A percentile compares a stretch with the other conserved stretches of the same genome.
These are phyloP conservation scores for Intellagama lesueurii DNA, from an alignment of 2,797 vertebrate genomes.

Conservation along the genomic window DNA sequence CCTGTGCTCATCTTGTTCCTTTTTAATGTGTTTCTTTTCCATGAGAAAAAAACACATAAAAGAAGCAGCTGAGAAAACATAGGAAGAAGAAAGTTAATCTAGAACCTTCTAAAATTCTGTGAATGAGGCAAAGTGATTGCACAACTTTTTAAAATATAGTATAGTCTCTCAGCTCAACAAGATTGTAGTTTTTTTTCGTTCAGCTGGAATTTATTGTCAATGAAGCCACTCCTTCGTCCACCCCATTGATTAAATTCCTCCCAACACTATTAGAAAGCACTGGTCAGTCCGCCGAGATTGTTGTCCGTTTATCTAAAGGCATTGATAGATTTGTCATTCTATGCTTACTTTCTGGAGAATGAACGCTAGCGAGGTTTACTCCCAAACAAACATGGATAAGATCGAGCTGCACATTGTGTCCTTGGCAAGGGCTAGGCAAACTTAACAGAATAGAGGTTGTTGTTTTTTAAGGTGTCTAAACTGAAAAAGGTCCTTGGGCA, in stretches of 20 bases:
- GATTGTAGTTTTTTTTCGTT: neutral
- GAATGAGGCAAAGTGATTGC: neutral
- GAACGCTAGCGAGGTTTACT: neutral
- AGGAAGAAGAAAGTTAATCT: too few relatives aligned
- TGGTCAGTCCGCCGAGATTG: neutral
- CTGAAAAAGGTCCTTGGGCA: neutral
- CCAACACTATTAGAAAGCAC: neutral
- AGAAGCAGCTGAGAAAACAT: too few relatives aligned
- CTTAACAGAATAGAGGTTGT: slow-evolving; percentile 5
- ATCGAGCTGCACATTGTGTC: slow-evolving; percentile 19
- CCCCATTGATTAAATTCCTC: neutral
- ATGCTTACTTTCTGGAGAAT: neutral
- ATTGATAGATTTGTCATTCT: neutral
- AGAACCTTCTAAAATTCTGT: neutral
- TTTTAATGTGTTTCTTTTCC: too few relatives aligned
- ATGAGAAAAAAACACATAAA: too few relatives aligned
- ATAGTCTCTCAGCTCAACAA: neutral
- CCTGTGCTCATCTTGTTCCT: too few relatives aligned
- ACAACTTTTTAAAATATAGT: too few relatives aligned
- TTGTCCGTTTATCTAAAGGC: neutral
- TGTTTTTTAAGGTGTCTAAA: neutral
- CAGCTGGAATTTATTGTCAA: neutral
- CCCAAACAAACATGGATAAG: slow-evolving; percentile 9
- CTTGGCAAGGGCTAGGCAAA: neutral
- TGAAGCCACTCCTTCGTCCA: neutral